Base-by-base conservation (phyloP, 2,113 vertebrate species). In the Apus apus region DNA sequence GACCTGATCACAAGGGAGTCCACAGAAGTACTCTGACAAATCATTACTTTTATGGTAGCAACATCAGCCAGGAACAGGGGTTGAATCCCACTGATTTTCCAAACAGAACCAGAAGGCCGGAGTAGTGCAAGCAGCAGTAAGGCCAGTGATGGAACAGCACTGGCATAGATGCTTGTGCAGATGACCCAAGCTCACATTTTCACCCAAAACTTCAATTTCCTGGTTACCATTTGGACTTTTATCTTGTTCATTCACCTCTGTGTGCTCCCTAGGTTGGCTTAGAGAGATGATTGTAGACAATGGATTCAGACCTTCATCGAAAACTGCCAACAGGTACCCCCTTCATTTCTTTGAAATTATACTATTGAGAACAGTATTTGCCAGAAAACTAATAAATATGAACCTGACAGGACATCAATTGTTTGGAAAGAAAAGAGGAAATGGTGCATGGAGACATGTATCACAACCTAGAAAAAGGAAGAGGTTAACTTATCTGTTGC, bases 341-440 rank as follows among this genome's bases (percentile, higher is more conserved):
- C 60, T 62, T n/a, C 34, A 29, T 36, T 86, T 56, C 85, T 86
- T 3, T 64, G 67, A 60, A 76, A 54, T 11, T 0, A 40, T 13
- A 40, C 36, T 65, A 83, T 4, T 48, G 43, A 80, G 65, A 83
- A 80, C 17, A 61, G 18, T 21, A 64, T 78, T 93, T 61, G 36
- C 40, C 30, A 84, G 30, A 29, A 90, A 89, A 82, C 21, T 30
- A 85, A 66, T 48, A 76, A 90, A 76, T 30, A 40, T 0, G 29
- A 90, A 89, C 34, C 46, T 62, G 88, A 66, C 16, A 85, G 67
- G 60, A 82, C 29, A 64, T 6, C 22, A 88, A 15, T 15, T 74
- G 25, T 84, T 88, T 21, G 71, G 66, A 8, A 87, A 81, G n/a
- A 58, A 85, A 75, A 65, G 73, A 83, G 56, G 51, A 51, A 96